Base-by-base conservation (phyloP, 2,113 vertebrate genomes). In the Larimichthys crocea region DNA sequence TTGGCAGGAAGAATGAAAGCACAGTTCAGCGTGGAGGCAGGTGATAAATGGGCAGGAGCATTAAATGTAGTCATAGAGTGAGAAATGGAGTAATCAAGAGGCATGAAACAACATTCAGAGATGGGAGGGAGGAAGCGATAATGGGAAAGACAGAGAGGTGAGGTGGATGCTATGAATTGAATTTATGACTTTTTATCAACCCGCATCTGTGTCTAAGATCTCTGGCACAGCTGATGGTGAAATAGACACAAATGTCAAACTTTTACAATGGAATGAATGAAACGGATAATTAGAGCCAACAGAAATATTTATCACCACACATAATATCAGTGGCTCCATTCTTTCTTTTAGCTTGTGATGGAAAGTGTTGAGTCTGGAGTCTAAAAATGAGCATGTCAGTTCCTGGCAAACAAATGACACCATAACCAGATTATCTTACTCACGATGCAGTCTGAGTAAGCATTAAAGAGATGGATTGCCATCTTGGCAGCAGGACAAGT, bases 11-110 rank as follows among this genome's bases (percentile, higher is more conserved):
- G 49, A 60, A 55, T 49, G 63, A 76, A 67, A 74, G 76, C 7
- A 19, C 29, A n/a, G 40, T 22, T 31, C 10, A n/a, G 56, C n/a
- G 66, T 52, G 16, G n/a, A 61, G 57, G 62, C 15, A 65, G 72
- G 57, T 60, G 62, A 82, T 90, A 20, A 76, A 89, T 66, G 69
- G 26, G 60, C 20, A 40, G 1, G 14, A 52, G 74, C 26, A 75
- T 77, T 70, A 53, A 48, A 82, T 61, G 70, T 40, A 72, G 70
- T 62, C 60, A 50, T 11, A 55, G 26, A 56, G 62, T 44, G 83
- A 76, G 52, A 73, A 74, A 76, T 62, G 14, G 46, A 84, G 73
- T 64, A 80, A 84, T 80, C 24, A 40, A 59, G 73, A 66, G 3
- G 35, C 35, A 65, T 64, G 50, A 65, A 82, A 61, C 50, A 44